phyloP scores from a whole-genome alignment of 2,113 vertebrate species.

The Amblyornis subalaris region DNA sequence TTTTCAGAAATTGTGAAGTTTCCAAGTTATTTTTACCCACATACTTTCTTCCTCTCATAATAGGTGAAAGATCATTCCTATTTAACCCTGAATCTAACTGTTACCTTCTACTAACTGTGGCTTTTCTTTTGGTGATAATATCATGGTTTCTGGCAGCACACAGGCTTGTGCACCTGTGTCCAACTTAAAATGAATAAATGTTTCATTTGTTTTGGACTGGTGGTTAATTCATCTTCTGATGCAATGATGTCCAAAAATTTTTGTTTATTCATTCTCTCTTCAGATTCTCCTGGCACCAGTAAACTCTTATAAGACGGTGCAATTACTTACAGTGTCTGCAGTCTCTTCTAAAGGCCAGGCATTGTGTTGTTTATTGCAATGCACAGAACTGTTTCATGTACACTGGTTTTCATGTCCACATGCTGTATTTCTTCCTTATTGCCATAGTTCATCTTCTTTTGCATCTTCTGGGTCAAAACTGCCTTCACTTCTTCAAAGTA shows the following conservation, averaged over 20 bases:
- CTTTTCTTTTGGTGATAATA: background rate
- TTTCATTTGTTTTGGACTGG: background rate
- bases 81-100: background rate
- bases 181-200: background rate
- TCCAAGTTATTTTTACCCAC: background rate
- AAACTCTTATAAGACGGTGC: background rate
- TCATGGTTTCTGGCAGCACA: background rate
- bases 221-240: constrained; percentile 12
- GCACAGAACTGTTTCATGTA: background rate
- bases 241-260: background rate
- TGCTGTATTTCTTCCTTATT: background rate
- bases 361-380: background rate
- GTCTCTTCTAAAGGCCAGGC: background rate
- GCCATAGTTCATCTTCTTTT: background rate
- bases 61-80: background rate
- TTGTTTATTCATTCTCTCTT: background rate
- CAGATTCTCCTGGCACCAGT: background rate
- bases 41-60: background rate
- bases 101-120: background rate
- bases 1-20: background rate
- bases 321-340: background rate
- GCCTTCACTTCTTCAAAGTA: background rate
- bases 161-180: background rate
- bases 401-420: background rate
- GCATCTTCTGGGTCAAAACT: background rate